Evolutionary conservation across 1,140 invertebrate species (phyloP), one percentile per base, ranked within the genome.

Genomic region (Drosophila aff.): DNA sequence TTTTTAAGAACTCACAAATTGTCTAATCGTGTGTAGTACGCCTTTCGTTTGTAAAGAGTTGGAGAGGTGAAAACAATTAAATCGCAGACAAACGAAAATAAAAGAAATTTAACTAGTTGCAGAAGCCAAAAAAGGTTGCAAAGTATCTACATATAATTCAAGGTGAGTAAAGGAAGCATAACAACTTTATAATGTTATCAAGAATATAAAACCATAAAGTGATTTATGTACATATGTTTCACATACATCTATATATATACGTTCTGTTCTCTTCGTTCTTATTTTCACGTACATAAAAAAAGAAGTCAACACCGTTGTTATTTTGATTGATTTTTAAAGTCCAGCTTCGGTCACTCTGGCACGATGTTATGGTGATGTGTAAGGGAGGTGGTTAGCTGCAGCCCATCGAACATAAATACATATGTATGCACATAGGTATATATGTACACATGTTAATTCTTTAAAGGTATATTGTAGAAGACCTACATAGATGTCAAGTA

Each of bases 41-140:
- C 81, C 72, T 60, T 62, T 52, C 75, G 47, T 65, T 58, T 68
- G 64, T 57, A 46, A 62, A 77, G 66, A 64, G 68, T 67, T 72
- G 44, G 59, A 76, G 59, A 73, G 62, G 64, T 74, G 60, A 82
- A 79, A 79, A 84, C 81, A 84, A 84, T 77, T 84, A 81, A 74
- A 47, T 62, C 57, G 53, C 50, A 58, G 65, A 40, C 57, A 74
- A 60, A 58, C 44, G 52, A 69, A 73, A 69, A 66, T 66, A 49
- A 68, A 41, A 38, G 23, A 69, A 33, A 31, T 38, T 44, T 49
- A 40, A n/a, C 26, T 4, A 55, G 26, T 55, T 47, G 10, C 23
- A 41, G 10, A 43, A 31, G 31, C 38, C 28, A 33, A 33, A 18
- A 28, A 58, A 46, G 28, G 4, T 18, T 44, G 36, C 11, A 10